phyloP scores from a whole-genome alignment of 1,140 invertebrate species.

The Pogonomyrmex californicus region DNA sequence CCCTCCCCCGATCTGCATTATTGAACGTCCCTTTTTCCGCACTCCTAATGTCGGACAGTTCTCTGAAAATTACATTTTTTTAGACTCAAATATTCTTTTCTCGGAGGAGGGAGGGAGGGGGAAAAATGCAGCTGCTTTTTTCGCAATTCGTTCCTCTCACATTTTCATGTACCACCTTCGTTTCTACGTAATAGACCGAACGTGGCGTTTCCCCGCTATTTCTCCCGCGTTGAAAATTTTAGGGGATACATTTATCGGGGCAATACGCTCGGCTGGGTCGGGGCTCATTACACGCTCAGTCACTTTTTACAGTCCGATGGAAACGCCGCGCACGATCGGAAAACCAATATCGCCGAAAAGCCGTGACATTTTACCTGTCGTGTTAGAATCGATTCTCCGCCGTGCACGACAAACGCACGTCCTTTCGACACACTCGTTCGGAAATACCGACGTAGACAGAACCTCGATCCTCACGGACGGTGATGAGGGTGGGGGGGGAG shows the following conservation, averaged over 20 bases:
- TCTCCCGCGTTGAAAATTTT: slow-evolving; percentile 44
- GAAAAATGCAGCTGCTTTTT: neutral
- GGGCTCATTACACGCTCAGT: slow-evolving; percentile 59
- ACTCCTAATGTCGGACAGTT: neutral
- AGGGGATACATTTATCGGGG: slow-evolving; percentile 61
- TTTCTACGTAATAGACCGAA: slow-evolving; percentile 43
- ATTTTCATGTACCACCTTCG: neutral
- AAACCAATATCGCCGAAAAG: slow-evolving; percentile 60
- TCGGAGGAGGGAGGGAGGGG: no score
- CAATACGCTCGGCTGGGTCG: slow-evolving; percentile 43
- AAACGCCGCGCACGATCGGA: slow-evolving; percentile 47
- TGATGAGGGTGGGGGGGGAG: neutral
- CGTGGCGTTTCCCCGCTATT: slow-evolving; percentile 32
- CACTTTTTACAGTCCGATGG: slow-evolving; percentile 61
- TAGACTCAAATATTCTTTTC: neutral
- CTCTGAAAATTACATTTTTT: neutral
- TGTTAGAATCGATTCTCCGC: slow-evolving; percentile 63
- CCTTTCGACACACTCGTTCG: slow-evolving; percentile 56
- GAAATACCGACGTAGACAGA: slow-evolving; percentile 32
- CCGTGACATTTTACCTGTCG: slow-evolving; percentile 61
- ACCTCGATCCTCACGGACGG: neutral
- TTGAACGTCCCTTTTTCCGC: neutral
- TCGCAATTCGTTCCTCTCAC: neutral
- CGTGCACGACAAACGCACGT: slow-evolving; percentile 50
- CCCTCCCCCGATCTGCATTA: neutral